phyloP scores from a whole-genome alignment of 2,888 invertebrate genomes.

The Papilio elwesi region DNA sequence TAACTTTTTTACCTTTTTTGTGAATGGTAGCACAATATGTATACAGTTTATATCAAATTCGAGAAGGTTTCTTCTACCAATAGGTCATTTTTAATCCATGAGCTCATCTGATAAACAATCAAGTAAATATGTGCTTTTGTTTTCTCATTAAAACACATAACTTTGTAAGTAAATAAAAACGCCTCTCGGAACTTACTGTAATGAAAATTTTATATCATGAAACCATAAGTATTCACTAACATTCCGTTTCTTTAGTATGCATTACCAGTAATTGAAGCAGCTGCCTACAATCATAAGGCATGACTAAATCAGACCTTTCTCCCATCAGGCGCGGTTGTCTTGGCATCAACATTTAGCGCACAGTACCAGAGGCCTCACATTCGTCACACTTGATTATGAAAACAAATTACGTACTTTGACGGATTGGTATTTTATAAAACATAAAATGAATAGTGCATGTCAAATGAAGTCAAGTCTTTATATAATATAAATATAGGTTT shows the following conservation, averaged over 20 bases:
- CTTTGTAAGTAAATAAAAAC: too few species aligned
- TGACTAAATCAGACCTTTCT: conserved; percentile 35
- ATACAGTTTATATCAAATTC: too few species aligned
- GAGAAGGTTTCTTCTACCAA: too few species aligned
- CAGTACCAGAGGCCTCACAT: not conserved
- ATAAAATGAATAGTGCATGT: not conserved
- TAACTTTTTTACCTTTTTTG: not conserved
- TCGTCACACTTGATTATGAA: conserved; percentile 26
- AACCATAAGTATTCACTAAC: not conserved
- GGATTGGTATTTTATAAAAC: not conserved
- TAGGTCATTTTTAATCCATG: too few species aligned
- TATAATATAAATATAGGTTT: too few species aligned
- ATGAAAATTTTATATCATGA: not conserved
- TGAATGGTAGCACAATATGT: too few species aligned
- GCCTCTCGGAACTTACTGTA: not conserved
- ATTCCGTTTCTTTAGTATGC: not conserved
- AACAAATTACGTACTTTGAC: conserved; percentile 10
- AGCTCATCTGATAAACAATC: too few species aligned
- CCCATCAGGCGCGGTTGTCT: conserved; percentile 26
- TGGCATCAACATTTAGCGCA: conserved; percentile 4
- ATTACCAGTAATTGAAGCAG: conserved; percentile 22
- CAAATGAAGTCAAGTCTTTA: too few species aligned
- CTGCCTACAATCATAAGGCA: conserved; percentile 31
- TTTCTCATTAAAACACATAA: too few species aligned
- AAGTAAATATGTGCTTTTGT: too few species aligned